Percentiles rank a stretch among this genome's conserved stretches.
phyloP scores from a whole-genome alignment of 2,113 vertebrate species.

The Poeciliopsis occidentalis region DNA sequence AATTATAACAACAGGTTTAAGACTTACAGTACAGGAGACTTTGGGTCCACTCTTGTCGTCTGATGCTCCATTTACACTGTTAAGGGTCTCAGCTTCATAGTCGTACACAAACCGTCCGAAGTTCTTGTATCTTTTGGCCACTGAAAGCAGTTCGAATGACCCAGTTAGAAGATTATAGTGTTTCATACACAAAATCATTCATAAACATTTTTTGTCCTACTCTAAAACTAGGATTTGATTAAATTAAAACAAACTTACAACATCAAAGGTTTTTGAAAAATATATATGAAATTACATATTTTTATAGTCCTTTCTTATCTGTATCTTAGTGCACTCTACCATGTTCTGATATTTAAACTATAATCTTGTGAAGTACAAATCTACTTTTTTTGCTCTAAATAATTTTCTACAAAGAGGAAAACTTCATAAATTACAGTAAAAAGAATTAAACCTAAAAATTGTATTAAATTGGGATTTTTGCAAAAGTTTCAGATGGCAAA shows the following conservation, averaged over 20 bases:
- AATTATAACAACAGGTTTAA: background rate
- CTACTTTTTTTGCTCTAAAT: too few relatives aligned
- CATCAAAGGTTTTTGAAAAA: background rate
- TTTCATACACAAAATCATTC: background rate
- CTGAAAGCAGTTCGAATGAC: slow-evolving; percentile 70
- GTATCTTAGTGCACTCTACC: too few relatives aligned
- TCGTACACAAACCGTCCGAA: slow-evolving; percentile 85
- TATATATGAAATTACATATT: background rate
- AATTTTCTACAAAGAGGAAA: too few relatives aligned
- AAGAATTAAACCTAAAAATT: too few relatives aligned
- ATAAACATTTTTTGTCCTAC: background rate
- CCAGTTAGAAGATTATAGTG: slow-evolving; percentile 10
- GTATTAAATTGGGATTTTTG: too few relatives aligned
- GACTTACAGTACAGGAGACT: slow-evolving; percentile 86
- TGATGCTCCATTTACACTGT: slow-evolving; percentile 79
- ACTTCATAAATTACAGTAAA: too few relatives aligned
- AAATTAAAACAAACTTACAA: too few relatives aligned
- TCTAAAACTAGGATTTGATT: too few relatives aligned
- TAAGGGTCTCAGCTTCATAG: slow-evolving; percentile 87
- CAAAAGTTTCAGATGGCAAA: too few relatives aligned
- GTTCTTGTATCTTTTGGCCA: slow-evolving; percentile 85
- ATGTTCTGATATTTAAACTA: too few relatives aligned
- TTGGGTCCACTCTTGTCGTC: slow-evolving; percentile 82
- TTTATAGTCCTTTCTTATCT: background rate
- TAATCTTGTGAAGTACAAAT: too few relatives aligned